phyloP scores from a whole-genome alignment of 2,797 vertebrate genomes.

The Coracias cyanogaster region DNA sequence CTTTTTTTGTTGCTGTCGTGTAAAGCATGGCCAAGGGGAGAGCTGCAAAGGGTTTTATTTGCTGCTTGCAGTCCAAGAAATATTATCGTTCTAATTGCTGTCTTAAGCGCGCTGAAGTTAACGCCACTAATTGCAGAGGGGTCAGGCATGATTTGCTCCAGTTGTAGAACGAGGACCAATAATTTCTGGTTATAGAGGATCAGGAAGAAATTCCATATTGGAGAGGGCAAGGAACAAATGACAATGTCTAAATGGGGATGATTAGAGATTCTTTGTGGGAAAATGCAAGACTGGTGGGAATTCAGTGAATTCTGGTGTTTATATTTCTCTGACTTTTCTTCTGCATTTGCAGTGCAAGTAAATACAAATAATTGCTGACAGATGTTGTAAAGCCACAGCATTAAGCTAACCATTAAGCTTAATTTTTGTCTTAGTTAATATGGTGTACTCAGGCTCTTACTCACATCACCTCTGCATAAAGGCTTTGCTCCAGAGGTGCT shows the following conservation, averaged over 20 bases:
- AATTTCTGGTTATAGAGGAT: not conserved
- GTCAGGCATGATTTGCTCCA: not conserved
- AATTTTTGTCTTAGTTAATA: not conserved
- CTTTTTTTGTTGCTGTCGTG: not conserved
- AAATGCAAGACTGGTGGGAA: not conserved
- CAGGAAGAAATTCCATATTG: not conserved
- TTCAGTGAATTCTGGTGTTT: conserved; percentile 24
- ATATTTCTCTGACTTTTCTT: conserved; percentile 31
- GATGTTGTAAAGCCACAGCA: conserved; percentile 14
- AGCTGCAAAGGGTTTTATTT: not conserved
- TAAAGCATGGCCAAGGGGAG: not conserved
- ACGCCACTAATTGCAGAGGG: not conserved
- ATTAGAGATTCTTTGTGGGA: conserved; percentile 9
- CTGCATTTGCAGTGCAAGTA: conserved; percentile 25
- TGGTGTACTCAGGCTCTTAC: not conserved
- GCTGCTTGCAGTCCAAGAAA: not conserved
- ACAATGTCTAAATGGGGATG: not conserved
- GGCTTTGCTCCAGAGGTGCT: not conserved
- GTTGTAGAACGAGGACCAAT: not conserved
- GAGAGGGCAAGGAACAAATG: not conserved
- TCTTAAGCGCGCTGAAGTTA: not conserved
- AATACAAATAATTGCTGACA: conserved; percentile 67
- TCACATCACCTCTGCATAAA: not conserved
- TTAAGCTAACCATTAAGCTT: not conserved
- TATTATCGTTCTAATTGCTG: not conserved